Evolutionary conservation across 2,113 vertebrate genomes (phyloP).

Genomic region (Patagioenas fasciata): DNA sequence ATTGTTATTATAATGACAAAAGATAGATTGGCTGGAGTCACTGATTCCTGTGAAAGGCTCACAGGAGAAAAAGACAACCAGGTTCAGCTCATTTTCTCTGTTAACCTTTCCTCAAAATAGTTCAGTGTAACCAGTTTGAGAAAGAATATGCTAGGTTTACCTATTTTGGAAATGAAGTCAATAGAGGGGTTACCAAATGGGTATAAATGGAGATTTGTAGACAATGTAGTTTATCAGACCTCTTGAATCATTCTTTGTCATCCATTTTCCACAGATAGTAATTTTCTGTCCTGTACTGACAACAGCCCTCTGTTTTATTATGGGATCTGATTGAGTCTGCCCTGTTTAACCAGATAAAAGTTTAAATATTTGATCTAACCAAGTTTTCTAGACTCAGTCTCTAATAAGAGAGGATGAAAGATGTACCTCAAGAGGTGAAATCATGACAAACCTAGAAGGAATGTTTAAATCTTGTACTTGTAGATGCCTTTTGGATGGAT

Average conservation of each 20-base stretch:
- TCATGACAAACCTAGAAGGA: background rate
- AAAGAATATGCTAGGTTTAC: background rate
- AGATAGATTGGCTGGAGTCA: background rate
- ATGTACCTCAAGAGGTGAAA: background rate
- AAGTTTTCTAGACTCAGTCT: background rate
- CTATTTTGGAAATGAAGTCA: background rate
- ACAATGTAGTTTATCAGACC: background rate
- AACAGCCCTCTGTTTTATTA: background rate
- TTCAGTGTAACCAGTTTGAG: background rate
- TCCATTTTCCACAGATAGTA: background rate
- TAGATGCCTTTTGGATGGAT: background rate
- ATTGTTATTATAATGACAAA: background rate
- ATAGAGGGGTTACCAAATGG: background rate
- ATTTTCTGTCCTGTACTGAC: background rate
- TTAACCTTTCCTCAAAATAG: background rate
- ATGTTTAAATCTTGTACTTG: background rate
- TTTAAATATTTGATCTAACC: background rate
- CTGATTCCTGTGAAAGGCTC: background rate
- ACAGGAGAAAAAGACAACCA: background rate
- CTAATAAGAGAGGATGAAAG: background rate
- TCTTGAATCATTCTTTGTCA: background rate
- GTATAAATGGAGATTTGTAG: background rate
- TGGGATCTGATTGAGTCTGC: background rate
- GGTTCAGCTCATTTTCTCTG: background rate
- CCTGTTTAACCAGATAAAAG: background rate